Evolutionary conservation across 2,113 vertebrate genomes (phyloP).

Genomic region (Tachysurus fulvidraco): DNA sequence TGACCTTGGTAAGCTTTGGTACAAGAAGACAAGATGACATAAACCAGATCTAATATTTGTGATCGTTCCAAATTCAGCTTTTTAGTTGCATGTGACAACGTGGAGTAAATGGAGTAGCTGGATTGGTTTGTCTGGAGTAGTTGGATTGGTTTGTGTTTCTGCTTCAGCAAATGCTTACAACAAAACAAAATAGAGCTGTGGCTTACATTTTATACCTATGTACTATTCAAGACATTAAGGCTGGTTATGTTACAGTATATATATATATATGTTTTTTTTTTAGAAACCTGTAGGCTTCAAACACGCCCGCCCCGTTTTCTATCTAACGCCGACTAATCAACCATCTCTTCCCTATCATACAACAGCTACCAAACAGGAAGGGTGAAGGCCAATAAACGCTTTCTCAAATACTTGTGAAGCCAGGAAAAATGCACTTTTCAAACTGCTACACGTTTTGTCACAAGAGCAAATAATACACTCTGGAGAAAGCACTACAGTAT

Average conservation of each 20-base stretch:
- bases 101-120: too few relatives aligned
- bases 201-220: not conserved
- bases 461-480: not conserved
- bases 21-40: not conserved
- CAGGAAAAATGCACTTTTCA: not conserved
- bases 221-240: not conserved
- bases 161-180: not conserved
- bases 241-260: not conserved
- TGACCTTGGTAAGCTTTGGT: conserved; percentile 2
- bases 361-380: not conserved
- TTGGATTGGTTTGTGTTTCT: not conserved
- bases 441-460: not conserved
- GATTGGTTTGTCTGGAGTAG: not conserved
- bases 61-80: not conserved
- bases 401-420: not conserved
- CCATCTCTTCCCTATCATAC: not conserved
- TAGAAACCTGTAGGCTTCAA: not conserved
- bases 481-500: not conserved
- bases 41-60: not conserved
- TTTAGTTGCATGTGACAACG: not conserved
- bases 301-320: not conserved
- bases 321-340: not conserved
- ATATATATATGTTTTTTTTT: not conserved
- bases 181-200: not conserved
- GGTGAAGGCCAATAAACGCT: not conserved